These are phyloP conservation scores for Orthonevra nobilis DNA, from an alignment of 2,888 invertebrate genomes.

Conservation along the genomic window DNA sequence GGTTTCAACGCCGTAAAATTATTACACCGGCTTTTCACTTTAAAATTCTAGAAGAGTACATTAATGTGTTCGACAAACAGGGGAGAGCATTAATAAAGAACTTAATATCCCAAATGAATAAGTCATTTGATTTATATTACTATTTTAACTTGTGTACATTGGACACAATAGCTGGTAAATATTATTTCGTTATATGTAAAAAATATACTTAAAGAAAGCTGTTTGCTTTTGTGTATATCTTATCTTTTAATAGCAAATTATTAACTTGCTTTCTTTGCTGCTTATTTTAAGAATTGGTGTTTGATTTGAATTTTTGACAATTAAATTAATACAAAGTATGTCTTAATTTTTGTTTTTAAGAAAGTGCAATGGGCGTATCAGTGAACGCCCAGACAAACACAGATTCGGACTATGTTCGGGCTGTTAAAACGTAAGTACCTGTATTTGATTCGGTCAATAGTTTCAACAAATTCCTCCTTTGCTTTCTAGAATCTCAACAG, in stretches of 20 bases:
- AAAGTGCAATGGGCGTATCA: constrained; percentile 91
- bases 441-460: neutral
- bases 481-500: constrained; percentile 76
- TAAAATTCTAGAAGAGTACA: constrained; percentile 87
- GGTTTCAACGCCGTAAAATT: constrained; percentile 84
- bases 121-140: constrained; percentile 83
- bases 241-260: neutral
- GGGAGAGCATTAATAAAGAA: constrained; percentile 80
- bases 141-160: constrained; percentile 83
- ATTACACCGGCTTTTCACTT: constrained; percentile 91
- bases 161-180: constrained; percentile 84
- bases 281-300: no score
- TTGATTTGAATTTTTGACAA: no score
- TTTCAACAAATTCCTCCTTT: neutral
- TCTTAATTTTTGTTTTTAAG: constrained; percentile 83
- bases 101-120: constrained; percentile 75
- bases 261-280: no score
- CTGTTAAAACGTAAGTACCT: constrained; percentile 85
- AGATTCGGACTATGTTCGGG: constrained; percentile 86
- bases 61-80: constrained; percentile 86
- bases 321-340: no score
- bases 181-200: no score
- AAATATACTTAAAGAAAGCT: no score
- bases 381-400: constrained; percentile 86
- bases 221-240: neutral